Conservation (phyloP, 2,888 invertebrate genomes). For the Opisthograptis luteolata region DNA sequence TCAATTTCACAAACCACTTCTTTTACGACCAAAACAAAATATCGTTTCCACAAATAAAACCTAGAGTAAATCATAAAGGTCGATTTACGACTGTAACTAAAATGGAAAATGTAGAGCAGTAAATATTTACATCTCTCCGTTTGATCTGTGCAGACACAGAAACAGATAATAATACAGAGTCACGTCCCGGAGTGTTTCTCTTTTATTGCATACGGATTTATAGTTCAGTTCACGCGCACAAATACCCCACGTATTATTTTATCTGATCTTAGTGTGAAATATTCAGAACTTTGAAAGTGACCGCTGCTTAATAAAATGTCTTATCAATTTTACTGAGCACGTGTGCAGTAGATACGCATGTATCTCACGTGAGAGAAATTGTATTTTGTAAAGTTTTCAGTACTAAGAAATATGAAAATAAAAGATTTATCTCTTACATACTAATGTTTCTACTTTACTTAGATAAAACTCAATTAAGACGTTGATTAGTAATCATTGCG, state of each 20-base stretch:
- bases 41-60: slow-evolving; percentile 32
- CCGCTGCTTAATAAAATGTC: slow-evolving; percentile 22
- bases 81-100: slow-evolving; percentile 46
- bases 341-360: slow-evolving; percentile 13
- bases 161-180: slow-evolving; percentile 2
- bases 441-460: too few species aligned
- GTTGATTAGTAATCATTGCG: too few species aligned
- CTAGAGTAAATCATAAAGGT: slow-evolving; percentile 44
- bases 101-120: slow-evolving; percentile 57
- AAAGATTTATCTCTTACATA: too few species aligned
- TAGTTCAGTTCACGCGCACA: slow-evolving; percentile 61
- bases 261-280: slow-evolving; percentile 36
- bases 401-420: too few species aligned
- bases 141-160: slow-evolving; percentile 44
- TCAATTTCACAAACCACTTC: too few species aligned
- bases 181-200: slow-evolving; percentile 44
- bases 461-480: too few species aligned
- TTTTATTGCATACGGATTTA: slow-evolving; percentile 74
- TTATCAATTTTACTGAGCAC: slow-evolving; percentile 20
- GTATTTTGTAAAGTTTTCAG: too few species aligned
- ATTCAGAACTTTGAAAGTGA: slow-evolving; percentile 26
- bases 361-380: too few species aligned
- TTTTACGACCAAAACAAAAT: slow-evolving; percentile 15
- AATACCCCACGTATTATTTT: slow-evolving; percentile 51
- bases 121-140: slow-evolving; percentile 66